A percentile compares a stretch with the other conserved stretches of the same genome.
Conservation (phyloP, 1,140 invertebrate species). For the Probaryconus sp. region DNA sequence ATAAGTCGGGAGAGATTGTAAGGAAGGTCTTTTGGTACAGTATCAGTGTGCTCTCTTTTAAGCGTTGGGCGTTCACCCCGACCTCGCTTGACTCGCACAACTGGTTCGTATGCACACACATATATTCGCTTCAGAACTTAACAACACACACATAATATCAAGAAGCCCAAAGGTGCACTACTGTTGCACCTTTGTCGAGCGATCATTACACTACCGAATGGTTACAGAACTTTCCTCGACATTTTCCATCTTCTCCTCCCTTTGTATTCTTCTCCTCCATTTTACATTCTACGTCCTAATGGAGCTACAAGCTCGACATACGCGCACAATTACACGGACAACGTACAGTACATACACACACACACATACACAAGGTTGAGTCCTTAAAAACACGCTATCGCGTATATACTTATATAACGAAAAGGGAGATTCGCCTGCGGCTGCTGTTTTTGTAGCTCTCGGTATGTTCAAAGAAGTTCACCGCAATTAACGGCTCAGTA, state of each 20-base stretch:
- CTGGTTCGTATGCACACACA: slow-evolving; percentile 73
- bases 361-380: too few relatives aligned
- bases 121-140: slow-evolving; percentile 49
- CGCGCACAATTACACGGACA: slow-evolving; percentile 20
- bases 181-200: slow-evolving; percentile 62
- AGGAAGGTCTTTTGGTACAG: slow-evolving; percentile 67
- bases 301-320: slow-evolving; percentile 64
- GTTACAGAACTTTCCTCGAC: slow-evolving; percentile 25
- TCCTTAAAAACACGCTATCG: slow-evolving; percentile 22
- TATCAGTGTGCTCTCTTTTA: slow-evolving; percentile 75
- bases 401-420: background rate
- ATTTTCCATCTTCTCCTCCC: slow-evolving; percentile 40
- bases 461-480: slow-evolving; percentile 66
- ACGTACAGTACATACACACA: slow-evolving; percentile 6
- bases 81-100: slow-evolving; percentile 74
- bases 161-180: slow-evolving; percentile 70
- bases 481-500: slow-evolving; percentile 72
- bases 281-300: slow-evolving; percentile 58
- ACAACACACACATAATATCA: too few relatives aligned
- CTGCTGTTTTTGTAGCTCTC: slow-evolving; percentile 62
- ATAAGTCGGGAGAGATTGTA: slow-evolving; percentile 64
- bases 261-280: slow-evolving; percentile 15
- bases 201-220: slow-evolving; percentile 26
- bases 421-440: slow-evolving; percentile 50
- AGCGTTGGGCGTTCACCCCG: slow-evolving; percentile 77